Evolutionary conservation across 2,113 vertebrate genomes (phyloP), one percentile per base, ranked within the genome.

Genomic region (Clupea harengus): DNA sequence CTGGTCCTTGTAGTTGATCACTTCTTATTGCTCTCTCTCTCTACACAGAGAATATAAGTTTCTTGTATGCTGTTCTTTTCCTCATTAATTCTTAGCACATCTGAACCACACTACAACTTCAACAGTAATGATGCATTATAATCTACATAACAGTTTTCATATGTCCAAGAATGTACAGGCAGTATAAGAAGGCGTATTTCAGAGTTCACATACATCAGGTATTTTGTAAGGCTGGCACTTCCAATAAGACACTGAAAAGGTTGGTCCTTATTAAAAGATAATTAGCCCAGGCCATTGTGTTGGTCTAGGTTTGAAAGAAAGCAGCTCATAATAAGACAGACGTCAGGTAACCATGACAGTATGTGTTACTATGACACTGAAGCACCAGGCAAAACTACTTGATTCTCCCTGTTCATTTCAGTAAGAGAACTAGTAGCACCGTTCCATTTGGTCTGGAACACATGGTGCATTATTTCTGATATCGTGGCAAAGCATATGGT

Each of bases 1-100:
- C 60, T 4, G 8, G 45, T 49, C 82, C 72, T 84, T 88, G 86
- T 88, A 88, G 92, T 92, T 18, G 13, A 44, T 78, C 72, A 78
- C 13, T 32, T 78, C 0, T 32, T n/a, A n/a, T 13, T 75, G 32
- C 13, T 32, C 13, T 75, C 25, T 28, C 25, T 22, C 22, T 25
- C 67, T 13, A 39, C 72, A 78, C 28, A 78, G 25, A 78, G 28
- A 78, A 60, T 60, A 18, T 22, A 22, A 60, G 20, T 0, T 22
- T 20, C 54, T 60, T 6, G 18, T 3, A 15, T 11, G 10, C 72
- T 78, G 10, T 32, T 78, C 15, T 13, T 39, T 20, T 78, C 1
- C 13, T 78, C 8, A 32, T 78, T 78, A 15, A 15, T 13, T 15
- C 54, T 78, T 32, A 4, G 32, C 11, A 28, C 11, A 32, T 64